Evolutionary conservation across 2,797 vertebrate genomes (phyloP).

Genomic region (Diplodus puntazzo): DNA sequence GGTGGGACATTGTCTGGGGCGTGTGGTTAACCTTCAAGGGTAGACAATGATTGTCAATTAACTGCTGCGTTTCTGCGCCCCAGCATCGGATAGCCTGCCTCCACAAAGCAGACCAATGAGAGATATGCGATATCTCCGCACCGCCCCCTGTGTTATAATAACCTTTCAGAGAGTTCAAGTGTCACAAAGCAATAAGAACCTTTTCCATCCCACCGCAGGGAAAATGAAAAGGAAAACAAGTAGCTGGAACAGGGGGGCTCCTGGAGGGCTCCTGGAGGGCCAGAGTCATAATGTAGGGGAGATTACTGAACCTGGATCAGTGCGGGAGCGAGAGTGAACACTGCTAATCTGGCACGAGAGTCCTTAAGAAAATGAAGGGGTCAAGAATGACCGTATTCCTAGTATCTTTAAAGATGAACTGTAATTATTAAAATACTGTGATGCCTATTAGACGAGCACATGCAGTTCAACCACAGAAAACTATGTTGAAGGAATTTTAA

Average conservation of each 20-base stretch:
- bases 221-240: conserved; percentile 89
- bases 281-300: conserved; percentile 77
- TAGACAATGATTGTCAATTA: conserved; percentile 87
- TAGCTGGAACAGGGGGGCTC: conserved; percentile 80
- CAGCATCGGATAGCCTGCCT: conserved; percentile 76
- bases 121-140: conserved; percentile 80
- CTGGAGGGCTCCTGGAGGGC: conserved; percentile 75
- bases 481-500: neutral
- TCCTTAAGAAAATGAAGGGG: conserved; percentile 77
- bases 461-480: conserved; percentile 18
- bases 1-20: conserved; percentile 80
- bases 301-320: conserved; percentile 84
- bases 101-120: conserved; percentile 78
- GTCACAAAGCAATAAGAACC: conserved; percentile 86
- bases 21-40: conserved; percentile 85
- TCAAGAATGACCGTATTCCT: conserved; percentile 56
- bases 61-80: conserved; percentile 80
- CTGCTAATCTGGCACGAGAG: conserved; percentile 82
- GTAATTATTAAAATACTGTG: conserved; percentile 56
- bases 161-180: conserved; percentile 88
- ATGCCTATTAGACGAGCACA: neutral
- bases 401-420: conserved; percentile 53
- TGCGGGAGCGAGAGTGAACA: conserved; percentile 69
- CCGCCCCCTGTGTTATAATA: conserved; percentile 84
- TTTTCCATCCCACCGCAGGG: conserved; percentile 82